A percentile compares a stretch with the other conserved stretches of the same genome.
Evolutionary conservation across 2,888 invertebrate genomes (phyloP).

Genomic region (Tenodera sinensis): DNA sequence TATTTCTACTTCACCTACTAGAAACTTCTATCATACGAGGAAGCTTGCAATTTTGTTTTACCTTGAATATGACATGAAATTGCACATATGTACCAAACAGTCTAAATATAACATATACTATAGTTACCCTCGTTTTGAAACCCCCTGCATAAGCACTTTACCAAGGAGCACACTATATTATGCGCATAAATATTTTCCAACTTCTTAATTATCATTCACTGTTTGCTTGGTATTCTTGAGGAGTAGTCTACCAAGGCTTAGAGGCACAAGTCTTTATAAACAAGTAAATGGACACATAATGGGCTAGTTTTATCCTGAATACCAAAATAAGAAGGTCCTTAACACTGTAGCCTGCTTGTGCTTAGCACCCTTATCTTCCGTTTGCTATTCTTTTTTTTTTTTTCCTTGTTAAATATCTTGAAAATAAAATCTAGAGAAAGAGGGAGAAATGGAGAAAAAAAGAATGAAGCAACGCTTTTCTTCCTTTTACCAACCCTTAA

Average conservation of each 20-base stretch:
- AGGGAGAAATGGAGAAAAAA: not conserved
- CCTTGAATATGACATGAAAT: too few relatives aligned
- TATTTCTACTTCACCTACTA: too few relatives aligned
- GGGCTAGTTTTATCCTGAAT: not conserved
- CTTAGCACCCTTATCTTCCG: not conserved
- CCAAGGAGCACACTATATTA: not conserved
- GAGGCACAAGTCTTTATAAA: not conserved
- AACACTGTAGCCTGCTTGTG: not conserved
- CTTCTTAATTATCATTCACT: not conserved
- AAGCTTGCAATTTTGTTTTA: too few relatives aligned
- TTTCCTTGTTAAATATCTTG: not conserved
- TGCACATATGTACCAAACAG: too few relatives aligned
- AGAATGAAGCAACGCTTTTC: not conserved
- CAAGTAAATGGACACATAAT: not conserved
- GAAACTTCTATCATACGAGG: too few relatives aligned
- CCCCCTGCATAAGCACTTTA: not conserved
- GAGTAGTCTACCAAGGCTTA: not conserved
- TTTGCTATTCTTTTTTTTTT: not conserved
- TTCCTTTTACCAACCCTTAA: not conserved
- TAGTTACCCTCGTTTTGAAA: too few relatives aligned
- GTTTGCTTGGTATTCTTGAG: not conserved
- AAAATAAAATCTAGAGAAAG: not conserved
- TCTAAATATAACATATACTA: too few relatives aligned
- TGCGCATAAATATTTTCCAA: not conserved
- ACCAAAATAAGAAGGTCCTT: not conserved